phyloP scores from a whole-genome alignment of 1,140 invertebrate species.

The Eueides isabella region DNA sequence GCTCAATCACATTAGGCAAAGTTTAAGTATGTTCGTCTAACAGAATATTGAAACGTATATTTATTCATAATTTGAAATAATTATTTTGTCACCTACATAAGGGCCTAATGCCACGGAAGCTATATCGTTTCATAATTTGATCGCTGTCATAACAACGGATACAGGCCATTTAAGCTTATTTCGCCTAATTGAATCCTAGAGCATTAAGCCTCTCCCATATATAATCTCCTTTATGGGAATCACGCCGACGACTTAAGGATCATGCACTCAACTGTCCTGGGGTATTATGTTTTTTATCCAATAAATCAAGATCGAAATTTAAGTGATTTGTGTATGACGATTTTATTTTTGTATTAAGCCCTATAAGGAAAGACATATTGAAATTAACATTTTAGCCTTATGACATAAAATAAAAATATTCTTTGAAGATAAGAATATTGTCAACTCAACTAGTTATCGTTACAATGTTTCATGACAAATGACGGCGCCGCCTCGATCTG shows the following conservation, averaged over 20 bases:
- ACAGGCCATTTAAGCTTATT: constrained; percentile 78
- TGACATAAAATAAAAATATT: background rate
- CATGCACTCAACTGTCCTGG: constrained; percentile 59
- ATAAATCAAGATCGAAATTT: constrained; percentile 51
- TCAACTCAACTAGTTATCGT: constrained; percentile 10
- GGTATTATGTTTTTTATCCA: constrained; percentile 60
- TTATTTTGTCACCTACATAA: constrained; percentile 64
- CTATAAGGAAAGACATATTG: background rate
- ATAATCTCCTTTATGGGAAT: constrained; percentile 75
- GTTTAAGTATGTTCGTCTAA: constrained; percentile 17
- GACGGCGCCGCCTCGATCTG: constrained; percentile 19
- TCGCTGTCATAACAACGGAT: constrained; percentile 78
- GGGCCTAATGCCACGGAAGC: constrained; percentile 66
- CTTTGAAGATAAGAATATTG: constrained; percentile 16
- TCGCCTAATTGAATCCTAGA: constrained; percentile 80
- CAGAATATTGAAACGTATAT: constrained; percentile 16
- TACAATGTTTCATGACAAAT: constrained; percentile 22
- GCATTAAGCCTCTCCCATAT: constrained; percentile 69
- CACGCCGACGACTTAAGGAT: constrained; percentile 72
- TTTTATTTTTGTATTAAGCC: constrained; percentile 3
- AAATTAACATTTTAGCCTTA: background rate
- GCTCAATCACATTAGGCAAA: constrained; percentile 10
- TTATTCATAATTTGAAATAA: constrained; percentile 39
- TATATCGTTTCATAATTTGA: constrained; percentile 65
- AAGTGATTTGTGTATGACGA: constrained; percentile 30